Evolutionary conservation across 2,113 vertebrate genomes (phyloP), one percentile per base, ranked within the genome.

Genomic region (Takifugu flavidus): DNA sequence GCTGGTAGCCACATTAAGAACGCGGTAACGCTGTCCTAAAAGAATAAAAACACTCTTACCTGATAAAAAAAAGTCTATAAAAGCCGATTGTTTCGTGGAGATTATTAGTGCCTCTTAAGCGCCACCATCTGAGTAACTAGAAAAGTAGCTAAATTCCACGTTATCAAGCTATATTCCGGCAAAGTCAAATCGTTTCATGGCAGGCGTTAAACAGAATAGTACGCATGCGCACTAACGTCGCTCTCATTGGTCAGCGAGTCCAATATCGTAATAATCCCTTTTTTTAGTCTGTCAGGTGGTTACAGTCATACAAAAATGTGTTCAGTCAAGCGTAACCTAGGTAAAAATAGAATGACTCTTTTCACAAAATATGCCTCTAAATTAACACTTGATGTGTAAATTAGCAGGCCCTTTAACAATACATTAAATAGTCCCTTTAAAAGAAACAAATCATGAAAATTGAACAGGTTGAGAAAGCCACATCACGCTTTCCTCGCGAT

Each of bases 401-500:
- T 39, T 39, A 34, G 8, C 31, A 6, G 5, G 4, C 8, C 4
- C 20, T 7, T 5, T 34, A 34, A 34, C 5, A 34, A 6, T 34
- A 34, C 5, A 34, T 5, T 7, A 5, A 34, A 34, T 7, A 34
- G 2, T 5, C 4, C 6, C 6, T 6, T 34, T 27, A 52, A 28
- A 13, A 27, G 2, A 15, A 15, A 46, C 13, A 15, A 20, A 25
- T 25, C 25, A 49, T 49, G 10, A 20, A 25, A 49, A n/a, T 6
- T 20, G 25, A n/a, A 49, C 47, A 49, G 25, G 8, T 6, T 47
- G 47, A 49, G 2, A n/a, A 4, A 13, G 54, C 25, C 53, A 75
- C 65, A 54, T 86, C 78, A 12, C 80, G 64, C 60, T 63, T 29
- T 46, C 28, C 62, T 87, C 87, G 87, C 87, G 87, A 87, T 79